Evolutionary conservation across 2,888 invertebrate species (phyloP).

Genomic region (Archips crataeganus): DNA sequence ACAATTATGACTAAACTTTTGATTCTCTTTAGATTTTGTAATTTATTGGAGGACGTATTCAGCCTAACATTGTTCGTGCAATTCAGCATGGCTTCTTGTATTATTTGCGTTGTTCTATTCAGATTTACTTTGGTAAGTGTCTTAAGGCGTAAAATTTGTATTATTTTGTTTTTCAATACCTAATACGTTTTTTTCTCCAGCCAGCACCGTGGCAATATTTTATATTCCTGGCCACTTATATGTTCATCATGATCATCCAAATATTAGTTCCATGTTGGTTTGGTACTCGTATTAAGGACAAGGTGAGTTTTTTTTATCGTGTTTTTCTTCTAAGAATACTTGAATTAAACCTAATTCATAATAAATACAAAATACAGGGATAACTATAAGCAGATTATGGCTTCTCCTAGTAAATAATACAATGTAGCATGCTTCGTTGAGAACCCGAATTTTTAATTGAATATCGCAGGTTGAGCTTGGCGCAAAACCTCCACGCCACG

Average conservation of each 20-base stretch:
- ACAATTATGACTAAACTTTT: not conserved
- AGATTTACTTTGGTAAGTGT: constrained; percentile 69
- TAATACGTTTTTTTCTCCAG: constrained; percentile 51
- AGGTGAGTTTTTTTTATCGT: constrained; percentile 52
- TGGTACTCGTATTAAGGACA: constrained; percentile 64
- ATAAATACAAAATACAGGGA: too few species aligned
- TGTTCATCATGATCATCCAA: constrained; percentile 61
- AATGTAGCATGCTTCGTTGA: too few species aligned
- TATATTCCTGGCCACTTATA: constrained; percentile 65
- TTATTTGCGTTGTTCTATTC: constrained; percentile 69
- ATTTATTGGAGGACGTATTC: constrained; percentile 61
- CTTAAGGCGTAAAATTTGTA: not conserved
- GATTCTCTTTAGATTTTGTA: constrained; percentile 57
- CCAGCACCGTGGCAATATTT: constrained; percentile 61
- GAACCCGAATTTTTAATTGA: too few species aligned
- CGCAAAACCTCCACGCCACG: too few species aligned
- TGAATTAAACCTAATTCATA: too few species aligned
- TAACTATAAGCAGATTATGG: too few species aligned
- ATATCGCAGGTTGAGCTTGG: too few species aligned
- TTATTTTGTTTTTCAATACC: not conserved
- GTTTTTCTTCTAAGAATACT: too few species aligned
- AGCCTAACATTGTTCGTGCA: constrained; percentile 64
- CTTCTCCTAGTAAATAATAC: too few species aligned
- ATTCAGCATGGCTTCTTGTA: constrained; percentile 64
- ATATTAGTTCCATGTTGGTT: constrained; percentile 71